Conservation (phyloP, 2,888 invertebrate species). For the Papilio protenor region DNA sequence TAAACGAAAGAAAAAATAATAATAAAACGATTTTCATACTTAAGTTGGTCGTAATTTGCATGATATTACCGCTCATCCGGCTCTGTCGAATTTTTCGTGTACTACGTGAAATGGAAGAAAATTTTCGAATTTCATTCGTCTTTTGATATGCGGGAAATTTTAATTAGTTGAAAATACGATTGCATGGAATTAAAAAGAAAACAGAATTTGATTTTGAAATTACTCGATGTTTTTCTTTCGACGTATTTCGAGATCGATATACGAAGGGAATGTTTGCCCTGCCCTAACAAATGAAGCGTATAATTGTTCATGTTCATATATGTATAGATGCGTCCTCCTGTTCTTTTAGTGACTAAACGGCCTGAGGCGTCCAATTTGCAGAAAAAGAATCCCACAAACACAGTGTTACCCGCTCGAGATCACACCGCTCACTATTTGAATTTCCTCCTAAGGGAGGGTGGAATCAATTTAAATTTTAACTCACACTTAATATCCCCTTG, state of each 20-base stretch:
- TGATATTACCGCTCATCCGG: conserved; percentile 75
- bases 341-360: conserved; percentile 74
- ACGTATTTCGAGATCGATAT: conserved; percentile 31
- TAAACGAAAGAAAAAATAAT: conserved; percentile 63
- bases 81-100: conserved; percentile 58
- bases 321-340: conserved; percentile 55
- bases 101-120: conserved; percentile 64
- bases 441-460: conserved; percentile 76
- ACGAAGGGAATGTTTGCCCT: conserved; percentile 42
- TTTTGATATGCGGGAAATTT: conserved; percentile 61
- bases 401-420: conserved; percentile 77
- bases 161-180: conserved; percentile 61
- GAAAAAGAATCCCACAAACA: conserved; percentile 82
- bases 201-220: conserved; percentile 33
- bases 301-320: conserved; percentile 62
- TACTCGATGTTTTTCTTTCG: conserved; percentile 24
- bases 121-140: conserved; percentile 34
- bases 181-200: conserved; percentile 30
- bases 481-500: conserved; percentile 84
- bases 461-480: conserved; percentile 85
- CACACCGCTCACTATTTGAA: conserved; percentile 83
- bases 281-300: conserved; percentile 73
- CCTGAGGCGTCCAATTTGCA: conserved; percentile 82
- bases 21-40: conserved; percentile 75
- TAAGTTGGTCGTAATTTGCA: conserved; percentile 75